phyloP scores from a whole-genome alignment of 2,888 invertebrate genomes.

The Chaetogeoica ovagalla region DNA sequence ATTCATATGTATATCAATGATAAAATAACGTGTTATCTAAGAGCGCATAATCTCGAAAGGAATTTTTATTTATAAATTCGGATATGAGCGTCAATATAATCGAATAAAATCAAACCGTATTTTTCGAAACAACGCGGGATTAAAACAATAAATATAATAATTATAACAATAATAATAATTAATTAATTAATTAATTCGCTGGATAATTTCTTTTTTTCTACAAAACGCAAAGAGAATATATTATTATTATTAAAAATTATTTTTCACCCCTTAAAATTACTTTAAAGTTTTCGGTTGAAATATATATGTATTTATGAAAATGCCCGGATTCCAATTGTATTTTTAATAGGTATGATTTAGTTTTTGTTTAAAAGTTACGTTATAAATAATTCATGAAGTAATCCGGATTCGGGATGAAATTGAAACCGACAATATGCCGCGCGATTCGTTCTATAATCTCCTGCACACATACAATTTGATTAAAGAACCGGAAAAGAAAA shows the following conservation, averaged over 20 bases:
- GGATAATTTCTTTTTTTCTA: too few relatives aligned
- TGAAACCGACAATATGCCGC: constrained; percentile 24
- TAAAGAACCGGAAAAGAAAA: constrained; percentile 8
- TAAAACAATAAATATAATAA: too few relatives aligned
- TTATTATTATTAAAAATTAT: not conserved
- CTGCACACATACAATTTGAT: constrained; percentile 4
- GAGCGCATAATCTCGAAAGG: too few relatives aligned
- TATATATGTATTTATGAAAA: constrained; percentile 13
- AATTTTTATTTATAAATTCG: too few relatives aligned
- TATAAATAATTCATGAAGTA: constrained; percentile 41
- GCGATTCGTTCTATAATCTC: not conserved
- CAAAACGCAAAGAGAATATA: too few relatives aligned
- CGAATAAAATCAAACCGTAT: too few relatives aligned
- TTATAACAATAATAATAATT: too few relatives aligned
- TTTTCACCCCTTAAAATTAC: not conserved
- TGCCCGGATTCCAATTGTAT: constrained; percentile 25
- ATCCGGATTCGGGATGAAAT: constrained; percentile 15
- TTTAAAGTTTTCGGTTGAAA: constrained; percentile 5
- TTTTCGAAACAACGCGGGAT: too few relatives aligned
- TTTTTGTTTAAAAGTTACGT: constrained; percentile 32
- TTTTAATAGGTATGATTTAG: constrained; percentile 39
- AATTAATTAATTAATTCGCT: too few relatives aligned
- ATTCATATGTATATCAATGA: too few relatives aligned
- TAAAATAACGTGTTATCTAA: too few relatives aligned
- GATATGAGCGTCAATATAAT: too few relatives aligned